Base-by-base conservation (phyloP, 2,797 vertebrate species). In the Sebastes hubbsi region DNA sequence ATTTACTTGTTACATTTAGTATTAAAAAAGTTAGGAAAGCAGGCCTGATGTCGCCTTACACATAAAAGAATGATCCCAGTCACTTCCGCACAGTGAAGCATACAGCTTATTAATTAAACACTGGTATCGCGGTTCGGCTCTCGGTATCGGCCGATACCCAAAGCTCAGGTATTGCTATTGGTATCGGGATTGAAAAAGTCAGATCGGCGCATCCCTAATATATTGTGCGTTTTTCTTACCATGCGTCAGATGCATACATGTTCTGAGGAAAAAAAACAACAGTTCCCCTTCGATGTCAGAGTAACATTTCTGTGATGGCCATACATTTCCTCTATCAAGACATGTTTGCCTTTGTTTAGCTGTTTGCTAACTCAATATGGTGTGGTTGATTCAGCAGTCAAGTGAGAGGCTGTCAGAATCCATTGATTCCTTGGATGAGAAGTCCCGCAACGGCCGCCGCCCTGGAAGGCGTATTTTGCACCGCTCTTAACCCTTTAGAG, bases 381-480 rank as follows among this genome's bases (percentile, higher is more conserved):
- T 69, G 46, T 72, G 78, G 54, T 88, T 85, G 89, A 87, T 82
- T 88, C 77, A 82, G 55, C 75, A 81, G 69, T 52, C 62, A 55
- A 81, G 81, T 62, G 65, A 78, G 73, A 83, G 72, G 88, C 88
- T 91, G 89, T 89, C 90, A 91, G 49, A 85, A 73, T 71, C 59
- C 71, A 88, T 88, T 77, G 82, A 92, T 88, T 90, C 68, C 49
- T 66, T 27, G 42, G 68, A 62, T 74, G 76, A 80, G 56, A 79
- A 78, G 38, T 82, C 66, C 58, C n/a, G 16, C 71, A 67, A 67
- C 79, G 71, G 64, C 67, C 64, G 3, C 65, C 72, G 42, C 30
- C 16, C 25, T 42, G 18, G 54, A 64, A 75, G 72, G 22, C 30
- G 5, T 14, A 42, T 75, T 46, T 46, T 66, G 59, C 46, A 8